Percentiles rank a stretch among this genome's conserved stretches.
Conservation (phyloP, 2,113 vertebrate species). For the Python bivittatus region DNA sequence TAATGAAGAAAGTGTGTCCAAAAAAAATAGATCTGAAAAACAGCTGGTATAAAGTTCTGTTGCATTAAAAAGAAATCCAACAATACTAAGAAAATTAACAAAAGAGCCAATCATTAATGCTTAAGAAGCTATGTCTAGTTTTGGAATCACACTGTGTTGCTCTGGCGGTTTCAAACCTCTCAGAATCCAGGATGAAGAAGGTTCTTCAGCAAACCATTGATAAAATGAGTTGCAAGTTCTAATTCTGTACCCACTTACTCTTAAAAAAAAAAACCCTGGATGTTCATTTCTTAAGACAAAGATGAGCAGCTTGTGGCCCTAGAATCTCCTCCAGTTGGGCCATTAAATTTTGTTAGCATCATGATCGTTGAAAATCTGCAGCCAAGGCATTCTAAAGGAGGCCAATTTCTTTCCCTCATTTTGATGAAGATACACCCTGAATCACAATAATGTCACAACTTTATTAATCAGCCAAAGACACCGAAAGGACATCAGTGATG, state of each 20-base stretch:
- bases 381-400: not conserved
- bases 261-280: not conserved
- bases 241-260: not conserved
- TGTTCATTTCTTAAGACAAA: not conserved
- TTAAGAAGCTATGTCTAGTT: not conserved
- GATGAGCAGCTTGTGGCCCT: too few relatives aligned
- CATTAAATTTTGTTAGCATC: too few relatives aligned
- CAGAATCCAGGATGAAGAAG: not conserved
- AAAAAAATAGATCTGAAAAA: not conserved
- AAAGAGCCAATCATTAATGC: not conserved
- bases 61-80: not conserved
- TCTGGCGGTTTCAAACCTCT: not conserved
- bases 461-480: not conserved
- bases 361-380: too few relatives aligned
- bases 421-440: not conserved
- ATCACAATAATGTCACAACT: not conserved
- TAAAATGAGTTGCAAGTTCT: not conserved
- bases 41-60: not conserved
- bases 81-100: not conserved
- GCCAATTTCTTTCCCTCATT: not conserved
- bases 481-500: too few relatives aligned
- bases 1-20: not conserved
- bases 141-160: not conserved
- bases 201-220: not conserved
- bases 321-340: too few relatives aligned